Base-by-base conservation (phyloP, 2,888 invertebrate genomes). In the Boloria selene region DNA sequence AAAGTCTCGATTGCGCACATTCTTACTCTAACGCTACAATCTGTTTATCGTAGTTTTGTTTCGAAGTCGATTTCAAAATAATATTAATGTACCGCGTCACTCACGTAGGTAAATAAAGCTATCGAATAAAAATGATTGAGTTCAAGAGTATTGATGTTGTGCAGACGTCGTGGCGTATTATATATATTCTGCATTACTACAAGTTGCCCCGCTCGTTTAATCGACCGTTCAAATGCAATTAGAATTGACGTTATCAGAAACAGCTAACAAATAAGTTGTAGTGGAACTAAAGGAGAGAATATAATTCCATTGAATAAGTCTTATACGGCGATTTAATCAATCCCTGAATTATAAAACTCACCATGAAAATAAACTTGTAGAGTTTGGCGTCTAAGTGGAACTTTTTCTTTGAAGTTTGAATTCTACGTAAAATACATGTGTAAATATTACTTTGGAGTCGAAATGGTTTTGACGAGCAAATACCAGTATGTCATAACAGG, bases 1-100 rank as follows among this genome's bases (percentile, higher is more conserved):
- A 82, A 82, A 87, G 81, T 85, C 87, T 89, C 87, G 86, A 85
- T 83, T 79, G 81, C 81, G 78, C 76, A 77, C 86, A 82, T 85
- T 85, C 83, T 83, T 84, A 60, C 61, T 67, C 68, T 69, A 47
- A 60, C 55, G 62, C 70, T 68, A 58, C 66, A 68, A 67, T 72
- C 65, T 63, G 77, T 81, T 81, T 78, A 76, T 77, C 75, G 80
- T 84, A 80, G 75, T 75, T 76, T 73, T 54, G 77, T 85, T 82
- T 83, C 77, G 80, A 81, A 83, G 60, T 44, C n/a, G 31, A 26
- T 67, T 64, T 56, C 50, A 51, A 68, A 65, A 62, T 58, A 50
- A 47, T 52, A 56, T 50, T 58, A 54, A 18, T 50, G 13, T 17
- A 52, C 53, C 18, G 38, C 14, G 38, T 56, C 42, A 42, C 55